Conservation (phyloP, 2,113 vertebrate species). For the Nothocercus julius region DNA sequence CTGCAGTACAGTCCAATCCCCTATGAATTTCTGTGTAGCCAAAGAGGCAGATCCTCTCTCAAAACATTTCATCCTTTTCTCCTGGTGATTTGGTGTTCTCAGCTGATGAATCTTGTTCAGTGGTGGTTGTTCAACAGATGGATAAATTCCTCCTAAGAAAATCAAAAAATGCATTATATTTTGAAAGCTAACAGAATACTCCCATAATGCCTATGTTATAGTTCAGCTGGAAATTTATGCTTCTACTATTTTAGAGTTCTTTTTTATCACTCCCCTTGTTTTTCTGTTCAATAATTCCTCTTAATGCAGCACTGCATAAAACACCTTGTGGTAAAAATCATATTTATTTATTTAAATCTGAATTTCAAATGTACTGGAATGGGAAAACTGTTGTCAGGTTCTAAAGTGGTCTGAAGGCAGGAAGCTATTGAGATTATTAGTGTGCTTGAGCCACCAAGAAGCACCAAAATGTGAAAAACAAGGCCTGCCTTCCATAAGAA, state of each 20-base stretch:
- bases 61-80: background rate
- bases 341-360: background rate
- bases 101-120: background rate
- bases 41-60: background rate
- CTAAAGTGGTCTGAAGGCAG: background rate
- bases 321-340: background rate
- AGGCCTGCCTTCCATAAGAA: background rate
- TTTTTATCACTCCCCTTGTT: background rate
- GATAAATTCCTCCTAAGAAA: conserved; percentile 8
- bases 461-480: background rate
- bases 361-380: background rate
- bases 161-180: background rate
- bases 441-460: background rate
- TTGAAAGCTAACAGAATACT: background rate
- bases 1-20: background rate
- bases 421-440: background rate
- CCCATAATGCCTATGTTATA: background rate
- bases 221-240: background rate
- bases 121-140: background rate
- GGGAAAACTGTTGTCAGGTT: background rate
- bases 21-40: background rate
- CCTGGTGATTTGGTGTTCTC: background rate
- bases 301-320: background rate
- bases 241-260: background rate
- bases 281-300: background rate